Conservation (phyloP, 2,888 invertebrate genomes). For the Dicyrtomina minuta region DNA sequence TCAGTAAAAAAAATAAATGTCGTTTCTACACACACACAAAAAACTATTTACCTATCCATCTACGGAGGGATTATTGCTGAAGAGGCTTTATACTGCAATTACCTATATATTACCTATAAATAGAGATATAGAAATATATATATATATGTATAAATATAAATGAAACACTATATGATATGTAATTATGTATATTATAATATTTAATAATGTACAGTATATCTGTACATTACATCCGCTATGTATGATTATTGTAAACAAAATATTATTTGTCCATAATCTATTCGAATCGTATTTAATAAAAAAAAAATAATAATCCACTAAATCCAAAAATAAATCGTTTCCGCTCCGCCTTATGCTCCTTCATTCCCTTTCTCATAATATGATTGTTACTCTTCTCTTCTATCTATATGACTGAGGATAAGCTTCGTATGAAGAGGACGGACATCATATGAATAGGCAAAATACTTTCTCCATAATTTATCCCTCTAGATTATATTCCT, state of each 20-base stretch:
- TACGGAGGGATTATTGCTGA: neutral
- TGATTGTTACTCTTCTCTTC: too few relatives aligned
- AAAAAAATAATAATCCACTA: neutral
- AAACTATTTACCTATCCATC: too few relatives aligned
- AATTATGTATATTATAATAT: slow-evolving; percentile 1
- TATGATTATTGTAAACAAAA: neutral
- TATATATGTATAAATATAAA: neutral
- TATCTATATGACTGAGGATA: too few relatives aligned
- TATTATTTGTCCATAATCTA: too few relatives aligned
- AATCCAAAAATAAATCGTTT: too few relatives aligned
- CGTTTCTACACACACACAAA: neutral
- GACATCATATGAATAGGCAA: too few relatives aligned
- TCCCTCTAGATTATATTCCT: too few relatives aligned
- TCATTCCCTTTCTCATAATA: too few relatives aligned
- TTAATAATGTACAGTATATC: neutral
- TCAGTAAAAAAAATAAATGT: slow-evolving; percentile 2
- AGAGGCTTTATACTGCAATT: slow-evolving; percentile 5
- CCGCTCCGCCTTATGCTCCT: too few relatives aligned
- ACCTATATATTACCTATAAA: neutral
- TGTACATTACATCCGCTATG: neutral
- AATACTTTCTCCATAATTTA: too few relatives aligned
- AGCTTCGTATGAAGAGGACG: too few relatives aligned
- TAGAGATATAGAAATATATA: neutral
- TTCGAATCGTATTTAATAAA: neutral
- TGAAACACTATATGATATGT: neutral